Evolutionary conservation across 2,113 vertebrate species (phyloP).

Genomic region (Megaptera novaeangliae): DNA sequence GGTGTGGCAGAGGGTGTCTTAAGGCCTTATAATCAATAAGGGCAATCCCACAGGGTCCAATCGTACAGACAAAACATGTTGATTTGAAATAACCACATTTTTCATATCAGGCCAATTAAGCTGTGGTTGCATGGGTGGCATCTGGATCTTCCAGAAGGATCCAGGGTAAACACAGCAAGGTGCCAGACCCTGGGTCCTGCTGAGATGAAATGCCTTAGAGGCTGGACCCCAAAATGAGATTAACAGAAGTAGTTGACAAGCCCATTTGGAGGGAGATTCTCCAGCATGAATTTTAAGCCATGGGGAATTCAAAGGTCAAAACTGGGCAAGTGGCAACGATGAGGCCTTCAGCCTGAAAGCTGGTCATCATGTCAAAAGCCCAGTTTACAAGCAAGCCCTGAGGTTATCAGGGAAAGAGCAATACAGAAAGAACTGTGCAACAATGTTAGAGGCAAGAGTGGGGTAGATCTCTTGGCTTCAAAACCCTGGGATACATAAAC

Average conservation of each 20-base stretch:
- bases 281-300: neutral
- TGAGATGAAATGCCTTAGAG: neutral
- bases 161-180: neutral
- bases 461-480: neutral
- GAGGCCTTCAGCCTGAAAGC: neutral
- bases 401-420: neutral
- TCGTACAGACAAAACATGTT: neutral
- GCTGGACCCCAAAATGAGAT: neutral
- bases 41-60: neutral
- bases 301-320: neutral
- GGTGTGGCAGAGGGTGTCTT: neutral
- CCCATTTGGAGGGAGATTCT: neutral
- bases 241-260: neutral
- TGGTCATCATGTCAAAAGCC: neutral
- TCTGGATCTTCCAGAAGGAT: slow-evolving; percentile 32
- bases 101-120: slow-evolving; percentile 11
- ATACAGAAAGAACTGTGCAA: neutral
- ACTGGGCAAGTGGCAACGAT: neutral
- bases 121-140: neutral
- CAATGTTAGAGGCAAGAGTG: neutral
- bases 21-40: neutral
- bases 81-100: slow-evolving; percentile 34
- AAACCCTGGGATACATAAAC: neutral
- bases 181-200: neutral
- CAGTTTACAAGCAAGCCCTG: neutral